Base-by-base conservation (phyloP, 1,140 invertebrate genomes). In the Pachyrhynchus sulphureomaculatus region DNA sequence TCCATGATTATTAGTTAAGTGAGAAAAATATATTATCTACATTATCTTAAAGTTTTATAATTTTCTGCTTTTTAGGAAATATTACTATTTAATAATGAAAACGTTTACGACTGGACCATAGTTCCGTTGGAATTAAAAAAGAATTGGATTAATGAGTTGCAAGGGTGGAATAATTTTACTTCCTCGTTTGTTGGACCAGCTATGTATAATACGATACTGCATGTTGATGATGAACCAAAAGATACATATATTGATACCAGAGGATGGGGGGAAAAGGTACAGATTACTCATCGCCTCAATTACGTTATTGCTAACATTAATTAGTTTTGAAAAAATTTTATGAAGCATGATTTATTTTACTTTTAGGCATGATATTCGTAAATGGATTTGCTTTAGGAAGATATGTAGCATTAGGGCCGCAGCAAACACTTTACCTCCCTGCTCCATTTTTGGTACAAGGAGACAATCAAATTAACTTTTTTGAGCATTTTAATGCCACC, bases 381-480 rank as follows among this genome's bases (percentile, higher is more conserved):
- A 87, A 87, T 75, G 84, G 82, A 3, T 82, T 84, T 65, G 83
- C 85, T 66, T 64, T 87, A 29, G 86, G 85, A 9, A 70, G 84
- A 52, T 86, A 86, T 67, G 72, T 68, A 15, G 68, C 68, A 26
- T 67, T 78, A 15, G 86, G 86, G 0, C 85, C 86, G 0, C 79
- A 82, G 65, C 68, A 76, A 56, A 80, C 81, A 5, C 70, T 86
- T 0, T 87, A 83, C 72, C 56, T 86, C 21, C 84, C 84, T 13
- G 82, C 75, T 6, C 79, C 81, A 2, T 68, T 84, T n/a, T 71
- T 85, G 0, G 75, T 75, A 44, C 42, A 60, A 15, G 83, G 82
- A 23, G 63, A 70, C 4, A 85, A 84, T 73, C 71, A 78, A 47
- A 72, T 75, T 17, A 49, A 68, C 4, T 55, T 75, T 18, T 75